phyloP scores from a whole-genome alignment of 2,113 vertebrate genomes.

The Kryptolebias marmoratus region DNA sequence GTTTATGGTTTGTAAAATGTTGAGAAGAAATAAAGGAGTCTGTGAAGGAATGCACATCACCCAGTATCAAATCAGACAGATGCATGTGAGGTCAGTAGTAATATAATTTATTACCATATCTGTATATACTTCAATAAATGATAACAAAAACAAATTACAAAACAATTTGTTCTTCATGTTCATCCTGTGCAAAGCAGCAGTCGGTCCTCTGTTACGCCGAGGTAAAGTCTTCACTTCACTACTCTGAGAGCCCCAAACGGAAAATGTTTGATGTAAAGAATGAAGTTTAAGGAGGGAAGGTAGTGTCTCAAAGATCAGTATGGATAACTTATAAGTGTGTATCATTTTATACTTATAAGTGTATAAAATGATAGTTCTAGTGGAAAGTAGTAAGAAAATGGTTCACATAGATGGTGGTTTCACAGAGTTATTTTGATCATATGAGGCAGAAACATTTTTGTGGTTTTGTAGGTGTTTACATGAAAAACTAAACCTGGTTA shows the following conservation, averaged over 20 bases:
- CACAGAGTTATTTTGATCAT: not conserved
- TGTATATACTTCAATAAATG: constrained; percentile 24
- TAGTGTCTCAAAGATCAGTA: constrained; percentile 7
- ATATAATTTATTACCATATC: constrained; percentile 50
- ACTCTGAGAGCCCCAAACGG: not conserved
- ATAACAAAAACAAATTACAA: constrained; percentile 39
- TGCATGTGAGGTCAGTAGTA: not conserved
- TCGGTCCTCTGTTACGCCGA: not conserved
- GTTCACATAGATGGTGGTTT: no score
- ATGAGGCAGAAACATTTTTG: no score
- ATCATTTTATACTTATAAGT: not conserved
- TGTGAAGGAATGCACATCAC: no score
- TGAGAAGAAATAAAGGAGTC: no score
- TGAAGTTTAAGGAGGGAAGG: not conserved
- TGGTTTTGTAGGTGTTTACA: not conserved
- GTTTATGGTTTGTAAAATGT: no score
- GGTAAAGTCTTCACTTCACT: not conserved
- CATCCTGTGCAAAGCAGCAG: constrained; percentile 1
- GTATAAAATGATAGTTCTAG: no score
- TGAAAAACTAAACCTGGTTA: not conserved
- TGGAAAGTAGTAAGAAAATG: no score
- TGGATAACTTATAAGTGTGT: not conserved
- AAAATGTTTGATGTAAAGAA: not conserved
- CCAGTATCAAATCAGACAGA: not conserved
- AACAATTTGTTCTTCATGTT: constrained; percentile 3